Percentiles rank a stretch among this genome's conserved stretches.
Conservation (phyloP, 2,113 vertebrate genomes). For the Thalassarche chlororhynchos region DNA sequence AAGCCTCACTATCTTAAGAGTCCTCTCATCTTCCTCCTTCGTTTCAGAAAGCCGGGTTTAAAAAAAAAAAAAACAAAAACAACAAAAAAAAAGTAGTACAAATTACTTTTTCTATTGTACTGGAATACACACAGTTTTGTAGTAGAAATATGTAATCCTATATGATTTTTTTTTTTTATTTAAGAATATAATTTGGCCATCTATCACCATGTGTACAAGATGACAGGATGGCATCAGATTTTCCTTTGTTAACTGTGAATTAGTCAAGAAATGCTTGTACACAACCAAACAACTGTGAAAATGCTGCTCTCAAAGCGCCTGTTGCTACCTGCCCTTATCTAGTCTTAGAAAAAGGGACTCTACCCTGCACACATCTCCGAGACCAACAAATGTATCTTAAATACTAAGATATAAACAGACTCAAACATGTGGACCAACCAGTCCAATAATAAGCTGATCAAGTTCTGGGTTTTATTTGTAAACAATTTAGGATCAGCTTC, state of each 20-base stretch:
- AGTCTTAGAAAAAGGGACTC: not conserved
- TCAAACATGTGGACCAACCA: not conserved
- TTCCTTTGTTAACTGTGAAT: not conserved
- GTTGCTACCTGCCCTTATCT: not conserved
- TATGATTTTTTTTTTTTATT: not conserved
- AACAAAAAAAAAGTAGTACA: not conserved
- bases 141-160: not conserved
- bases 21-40: not conserved
- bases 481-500: not conserved
- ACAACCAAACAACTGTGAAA: not conserved
- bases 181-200: not conserved
- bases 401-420: not conserved
- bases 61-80: not conserved
- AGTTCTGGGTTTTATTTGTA: not conserved
- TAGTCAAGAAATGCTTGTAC: not conserved
- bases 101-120: not conserved
- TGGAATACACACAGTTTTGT: not conserved
- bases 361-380: fast-evolving
- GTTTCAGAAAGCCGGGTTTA: not conserved
- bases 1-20: not conserved
- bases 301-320: not conserved
- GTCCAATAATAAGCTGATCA: not conserved
- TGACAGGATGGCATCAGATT: not conserved
- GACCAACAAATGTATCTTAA: not conserved
- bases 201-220: not conserved